Evolutionary conservation across 2,113 vertebrate genomes (phyloP).

Genomic region (Aix galericulata): DNA sequence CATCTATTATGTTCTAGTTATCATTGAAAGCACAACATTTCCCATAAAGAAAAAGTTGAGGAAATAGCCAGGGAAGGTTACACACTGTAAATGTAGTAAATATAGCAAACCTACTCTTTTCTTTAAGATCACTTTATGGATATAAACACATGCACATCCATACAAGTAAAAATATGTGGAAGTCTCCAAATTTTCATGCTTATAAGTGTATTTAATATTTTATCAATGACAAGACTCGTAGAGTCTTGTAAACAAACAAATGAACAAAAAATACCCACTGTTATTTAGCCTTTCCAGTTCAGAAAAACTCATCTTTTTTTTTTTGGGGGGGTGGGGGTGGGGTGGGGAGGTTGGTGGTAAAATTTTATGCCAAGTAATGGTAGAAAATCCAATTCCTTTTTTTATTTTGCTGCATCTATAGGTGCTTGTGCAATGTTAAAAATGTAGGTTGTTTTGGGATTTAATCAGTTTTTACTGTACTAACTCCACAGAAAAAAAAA

Average conservation of each 20-base stretch:
- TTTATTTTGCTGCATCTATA: background rate
- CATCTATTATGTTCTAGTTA: background rate
- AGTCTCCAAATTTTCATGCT: background rate
- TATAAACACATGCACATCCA: accelerated
- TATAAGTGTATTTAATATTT: background rate
- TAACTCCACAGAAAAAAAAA: background rate
- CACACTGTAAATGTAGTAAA: background rate
- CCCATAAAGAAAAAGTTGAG: background rate
- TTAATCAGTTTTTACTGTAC: background rate
- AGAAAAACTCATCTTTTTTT: background rate
- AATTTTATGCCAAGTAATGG: background rate
- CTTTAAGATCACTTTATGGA: background rate
- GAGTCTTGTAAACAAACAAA: too few species aligned
- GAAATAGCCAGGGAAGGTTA: background rate
- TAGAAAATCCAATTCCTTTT: background rate
- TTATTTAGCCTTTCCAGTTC: background rate
- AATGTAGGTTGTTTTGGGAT: background rate
- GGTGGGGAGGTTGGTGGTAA: background rate
- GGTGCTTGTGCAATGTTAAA: background rate
- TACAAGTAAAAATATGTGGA: background rate
- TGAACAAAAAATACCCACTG: too few species aligned
- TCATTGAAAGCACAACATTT: background rate
- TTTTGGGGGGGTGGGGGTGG: too few species aligned
- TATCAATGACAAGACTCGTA: background rate
- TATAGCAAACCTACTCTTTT: background rate